phyloP scores from a whole-genome alignment of 2,888 invertebrate species.

The Platynereis dumerilii region DNA sequence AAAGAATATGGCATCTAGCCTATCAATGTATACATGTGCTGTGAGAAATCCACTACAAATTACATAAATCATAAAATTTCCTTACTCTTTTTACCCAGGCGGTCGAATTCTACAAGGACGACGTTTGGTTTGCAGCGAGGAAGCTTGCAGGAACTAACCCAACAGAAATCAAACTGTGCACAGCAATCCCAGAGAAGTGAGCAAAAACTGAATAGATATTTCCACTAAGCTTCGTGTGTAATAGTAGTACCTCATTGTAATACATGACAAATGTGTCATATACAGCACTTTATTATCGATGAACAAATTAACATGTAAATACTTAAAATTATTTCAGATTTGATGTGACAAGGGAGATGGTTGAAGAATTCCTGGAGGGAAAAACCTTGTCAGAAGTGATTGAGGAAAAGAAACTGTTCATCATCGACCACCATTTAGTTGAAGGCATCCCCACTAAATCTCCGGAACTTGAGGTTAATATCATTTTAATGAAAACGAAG shows the following conservation, averaged over 20 bases:
- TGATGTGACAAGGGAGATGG: constrained; percentile 51
- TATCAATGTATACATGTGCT: no score
- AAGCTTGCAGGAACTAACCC: constrained; percentile 65
- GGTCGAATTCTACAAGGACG: constrained; percentile 39
- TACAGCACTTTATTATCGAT: no score
- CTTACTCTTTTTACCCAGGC: constrained; percentile 34
- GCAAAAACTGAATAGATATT: no score
- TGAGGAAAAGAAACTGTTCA: constrained; percentile 56
- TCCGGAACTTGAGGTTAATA: no score
- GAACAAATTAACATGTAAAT: no score
- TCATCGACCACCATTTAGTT: constrained; percentile 58
- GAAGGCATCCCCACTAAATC: constrained; percentile 48
- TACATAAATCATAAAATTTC: no score
- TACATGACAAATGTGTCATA: no score
- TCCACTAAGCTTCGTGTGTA: no score
- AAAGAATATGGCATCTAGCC: no score
- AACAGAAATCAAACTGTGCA: constrained; percentile 62
- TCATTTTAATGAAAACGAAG: no score
- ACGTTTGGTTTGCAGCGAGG: constrained; percentile 62
- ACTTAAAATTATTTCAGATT: constrained; percentile 42
- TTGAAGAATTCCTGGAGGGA: constrained; percentile 55
- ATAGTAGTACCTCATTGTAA: no score
- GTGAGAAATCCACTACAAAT: no score
- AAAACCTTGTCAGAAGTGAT: constrained; percentile 52
- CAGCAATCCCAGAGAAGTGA: constrained; percentile 64